phyloP scores from a whole-genome alignment of 2,797 vertebrate genomes.

The Scomberomorus guttatus region DNA sequence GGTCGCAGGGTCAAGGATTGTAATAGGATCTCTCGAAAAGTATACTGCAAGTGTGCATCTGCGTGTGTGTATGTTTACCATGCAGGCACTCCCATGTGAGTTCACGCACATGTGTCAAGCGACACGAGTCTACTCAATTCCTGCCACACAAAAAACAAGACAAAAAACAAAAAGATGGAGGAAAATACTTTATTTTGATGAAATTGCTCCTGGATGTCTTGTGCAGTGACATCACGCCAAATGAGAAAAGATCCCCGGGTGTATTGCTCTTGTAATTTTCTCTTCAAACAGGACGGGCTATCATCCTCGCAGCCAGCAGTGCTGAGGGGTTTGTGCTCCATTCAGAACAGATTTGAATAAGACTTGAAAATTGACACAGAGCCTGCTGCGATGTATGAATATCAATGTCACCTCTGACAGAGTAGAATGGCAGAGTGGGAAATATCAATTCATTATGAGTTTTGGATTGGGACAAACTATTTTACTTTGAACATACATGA shows the following conservation, averaged over 20 bases:
- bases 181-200: slow-evolving; percentile 56
- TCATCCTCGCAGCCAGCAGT: slow-evolving; percentile 74
- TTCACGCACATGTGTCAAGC: slow-evolving; percentile 16
- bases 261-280: slow-evolving; percentile 79
- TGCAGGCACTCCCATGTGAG: slow-evolving; percentile 23
- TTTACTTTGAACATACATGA: slow-evolving; percentile 56
- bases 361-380: slow-evolving; percentile 74
- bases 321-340: slow-evolving; percentile 69
- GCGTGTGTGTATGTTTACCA: slow-evolving; percentile 32
- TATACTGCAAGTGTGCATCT: slow-evolving; percentile 47
- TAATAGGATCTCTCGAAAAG: slow-evolving; percentile 68
- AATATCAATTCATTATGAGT: slow-evolving; percentile 78
- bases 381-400: slow-evolving; percentile 82
- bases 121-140: slow-evolving; percentile 25
- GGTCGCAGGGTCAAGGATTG: slow-evolving; percentile 59
- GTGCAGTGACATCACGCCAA: slow-evolving; percentile 62
- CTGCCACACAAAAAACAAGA: slow-evolving; percentile 20
- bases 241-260: slow-evolving; percentile 67
- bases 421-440: slow-evolving; percentile 52
- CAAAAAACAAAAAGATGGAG: slow-evolving; percentile 29
- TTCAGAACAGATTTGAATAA: slow-evolving; percentile 81
- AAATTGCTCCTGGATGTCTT: slow-evolving; percentile 60
- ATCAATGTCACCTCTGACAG: slow-evolving; percentile 81
- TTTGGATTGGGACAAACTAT: slow-evolving; percentile 65
- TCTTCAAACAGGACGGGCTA: slow-evolving; percentile 76